Base-by-base conservation (phyloP, 2,797 vertebrate species). In the Gallinago stenura region DNA sequence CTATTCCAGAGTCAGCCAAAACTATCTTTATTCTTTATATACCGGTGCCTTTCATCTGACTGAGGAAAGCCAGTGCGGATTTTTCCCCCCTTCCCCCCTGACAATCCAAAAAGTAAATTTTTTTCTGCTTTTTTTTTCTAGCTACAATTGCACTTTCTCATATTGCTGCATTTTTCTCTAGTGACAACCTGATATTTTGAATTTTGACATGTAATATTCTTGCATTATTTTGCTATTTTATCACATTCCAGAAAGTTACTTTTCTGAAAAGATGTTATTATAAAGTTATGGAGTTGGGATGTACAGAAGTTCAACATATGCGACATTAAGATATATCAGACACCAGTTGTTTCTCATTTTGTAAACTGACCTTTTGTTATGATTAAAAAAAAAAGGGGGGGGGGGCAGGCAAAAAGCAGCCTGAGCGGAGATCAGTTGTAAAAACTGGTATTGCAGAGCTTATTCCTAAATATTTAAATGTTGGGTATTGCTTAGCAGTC, bases 1-100 rank as follows among this genome's bases (percentile, higher is more conserved):
- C 77, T 84, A 33, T 54, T 84, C 45, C 51, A 50, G 30, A 88
- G 66, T 78, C 77, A 91, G 73, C 76, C 83, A 84, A 73, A 93
- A 72, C n/a, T 37, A 28, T 66, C 80, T 82, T 26, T 83, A 37
- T 93, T 90, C 83, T 90, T 82, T 87, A 46, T 89, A 26, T 46
- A 72, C 46, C 46, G 37, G 6, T 88, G 83, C 50, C 83, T 97
- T 97, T 96, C 86, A 94, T 93, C 85, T 89, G 46, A 17, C 20
- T 83, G 31, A 62, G 66, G 48, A 87, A 90, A 90, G 58, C 26
- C 72, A 79, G 64, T 46, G 22, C 76, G 65, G 7, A 25, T 3
- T 25, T 65, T 58, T 9, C 31, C 9, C 71, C 31, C 54, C 15
- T 11, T 68, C 31, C 54, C 15, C 75, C 31, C 13, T 79, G 61